Evolutionary conservation across 2,888 invertebrate genomes (phyloP), one percentile per base, ranked within the genome.

Genomic region (Shargacucullia verbasci): DNA sequence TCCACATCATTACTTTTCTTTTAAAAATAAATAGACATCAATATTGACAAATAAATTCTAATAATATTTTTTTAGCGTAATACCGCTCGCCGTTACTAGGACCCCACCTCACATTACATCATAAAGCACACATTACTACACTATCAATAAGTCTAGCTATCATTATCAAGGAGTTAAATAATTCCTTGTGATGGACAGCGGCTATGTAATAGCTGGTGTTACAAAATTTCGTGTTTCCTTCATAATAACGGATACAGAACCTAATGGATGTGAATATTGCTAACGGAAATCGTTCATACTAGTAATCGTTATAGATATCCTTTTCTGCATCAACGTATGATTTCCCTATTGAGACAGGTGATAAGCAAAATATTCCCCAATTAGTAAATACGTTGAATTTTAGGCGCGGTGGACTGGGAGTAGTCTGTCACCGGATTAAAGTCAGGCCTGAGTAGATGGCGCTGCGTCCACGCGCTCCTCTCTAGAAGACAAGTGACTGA

Each of bases 111-210:
- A 34, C 33, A 41, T 70, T 76, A 68, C 76, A 62, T 75, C 63
- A 65, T 61, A 59, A 54, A 50, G 52, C 59, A 2, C 20, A 20
- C 20, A 20, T 63, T 56, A 61, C 64, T 73, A 71, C 50, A 67
- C 49, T 70, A 73, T 73, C 57, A 59, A 73, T 73, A 68, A 73
- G 48, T 68, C 57, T 45, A 39, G 29, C 59, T 43, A 60, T 60
- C 58, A 60, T 63, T 62, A 70, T n/a, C 39, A 45, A 41, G 52
- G 49, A 59, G 55, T 73, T 70, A 52, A 52, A 73, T 70, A 44
- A 70, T 68, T 64, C 40, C 27, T 38, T 46, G 40, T 70, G 70
- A 73, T 73, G 61, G 53, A 73, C 73, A 37, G 59, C 20, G 31
- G 37, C 43, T 31, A 43, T 45, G 52, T 33, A 57, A 41, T 49